Evolutionary conservation across 2,888 invertebrate genomes (phyloP).

Genomic region (Aphodius sticticus): DNA sequence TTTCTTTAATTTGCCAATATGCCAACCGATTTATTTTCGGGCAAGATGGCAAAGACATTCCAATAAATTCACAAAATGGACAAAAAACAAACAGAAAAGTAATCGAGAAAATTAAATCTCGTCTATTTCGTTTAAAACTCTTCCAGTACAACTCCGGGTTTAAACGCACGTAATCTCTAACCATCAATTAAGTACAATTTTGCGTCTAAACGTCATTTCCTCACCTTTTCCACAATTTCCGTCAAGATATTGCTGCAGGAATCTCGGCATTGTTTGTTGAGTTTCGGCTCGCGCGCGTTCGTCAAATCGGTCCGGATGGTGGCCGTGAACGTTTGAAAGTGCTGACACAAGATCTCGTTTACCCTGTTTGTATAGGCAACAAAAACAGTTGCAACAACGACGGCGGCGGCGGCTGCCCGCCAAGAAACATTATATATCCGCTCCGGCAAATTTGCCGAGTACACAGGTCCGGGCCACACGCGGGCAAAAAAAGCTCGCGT

Average conservation of each 20-base stretch:
- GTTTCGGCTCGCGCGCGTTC: too few species aligned
- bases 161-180: background rate
- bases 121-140: slow-evolving; percentile 5
- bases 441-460: slow-evolving; percentile 35
- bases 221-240: background rate
- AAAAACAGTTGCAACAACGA: slow-evolving; percentile 39
- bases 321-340: slow-evolving; percentile 16
- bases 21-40: too few species aligned
- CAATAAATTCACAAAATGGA: too few species aligned
- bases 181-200: slow-evolving; percentile 6
- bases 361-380: slow-evolving; percentile 43
- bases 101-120: too few species aligned
- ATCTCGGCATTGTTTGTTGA: too few species aligned
- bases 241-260: too few species aligned
- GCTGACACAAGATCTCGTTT: slow-evolving; percentile 37
- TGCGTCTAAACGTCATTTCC: background rate
- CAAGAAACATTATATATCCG: slow-evolving; percentile 29
- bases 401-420: background rate
- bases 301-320: background rate
- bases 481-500: slow-evolving; percentile 11
- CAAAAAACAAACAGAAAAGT: too few species aligned
- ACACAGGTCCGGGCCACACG: slow-evolving; percentile 8
- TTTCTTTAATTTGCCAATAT: too few species aligned
- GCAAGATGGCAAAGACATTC: too few species aligned
- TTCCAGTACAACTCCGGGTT: too few species aligned